Evolutionary conservation across 1,140 invertebrate genomes (phyloP), one percentile per base, ranked within the genome.

Genomic region (Harpegnathos saltator): DNA sequence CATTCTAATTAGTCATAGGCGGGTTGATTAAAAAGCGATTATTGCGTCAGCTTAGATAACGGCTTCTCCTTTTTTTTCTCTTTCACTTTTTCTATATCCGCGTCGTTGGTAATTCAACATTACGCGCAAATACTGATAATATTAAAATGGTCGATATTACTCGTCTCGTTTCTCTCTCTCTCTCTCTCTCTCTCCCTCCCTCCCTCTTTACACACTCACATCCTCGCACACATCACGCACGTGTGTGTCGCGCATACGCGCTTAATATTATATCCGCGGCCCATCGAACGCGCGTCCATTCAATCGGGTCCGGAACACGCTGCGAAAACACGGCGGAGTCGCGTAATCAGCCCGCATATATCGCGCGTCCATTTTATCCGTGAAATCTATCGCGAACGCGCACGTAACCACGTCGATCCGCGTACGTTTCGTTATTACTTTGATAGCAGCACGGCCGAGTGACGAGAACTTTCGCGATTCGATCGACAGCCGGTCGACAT

Each of bases 351-450:
- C 19, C 33, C 19, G 26, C 44, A 11, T 26, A 17, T 19, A 54
- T 22, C 5, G 7, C 24, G 3, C 50, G 22, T 66, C 29, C 52
- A 11, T 44, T 68, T 68, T 44, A 69, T 80, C 52, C 24, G 33
- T 38, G 52, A 48, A 80, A 80, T 71, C 63, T 78, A 78, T 78
- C 68, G 22, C 38, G 75, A 17, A 71, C 15, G 29, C 5, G 48
- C 58, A 44, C 22, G 29, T 68, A 44, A 68, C 65, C 22, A 19
- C 65, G 58, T 80, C 24, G 59, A 58, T 80, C 52, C 65, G n/a
- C n/a, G 50, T 38, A 71, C 69, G 71, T 69, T 52, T 69, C 22
- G 52, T 80, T 80, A 80, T 80, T 77, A 56, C 26, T 11, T 80
- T 48, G 44, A 54, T 50, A 83, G 38, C 61, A 83, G 38, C 61